A percentile compares a stretch with the other conserved stretches of the same genome.
Evolutionary conservation across 2,888 invertebrate genomes (phyloP).

Genomic region (Papilio demoleus): DNA sequence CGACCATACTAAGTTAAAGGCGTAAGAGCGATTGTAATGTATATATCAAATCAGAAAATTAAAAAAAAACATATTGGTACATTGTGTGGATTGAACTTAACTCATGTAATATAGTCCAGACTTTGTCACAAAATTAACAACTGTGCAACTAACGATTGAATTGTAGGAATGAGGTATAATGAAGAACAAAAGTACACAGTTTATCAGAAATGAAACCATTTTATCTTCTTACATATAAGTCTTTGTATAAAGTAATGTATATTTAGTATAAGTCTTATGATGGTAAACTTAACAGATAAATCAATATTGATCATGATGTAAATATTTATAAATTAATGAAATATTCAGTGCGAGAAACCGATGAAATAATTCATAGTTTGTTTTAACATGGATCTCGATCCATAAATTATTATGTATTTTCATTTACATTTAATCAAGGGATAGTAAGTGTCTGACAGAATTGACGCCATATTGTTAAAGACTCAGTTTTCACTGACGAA

Average conservation of each 20-base stretch:
- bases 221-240: too few relatives aligned
- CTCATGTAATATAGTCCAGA: too few relatives aligned
- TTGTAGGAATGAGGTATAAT: too few relatives aligned
- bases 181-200: too few relatives aligned
- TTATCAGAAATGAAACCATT: too few relatives aligned
- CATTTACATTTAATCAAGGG: slow-evolving; percentile 37
- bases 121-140: too few relatives aligned
- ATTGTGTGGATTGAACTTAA: too few relatives aligned
- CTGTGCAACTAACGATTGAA: too few relatives aligned
- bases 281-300: slow-evolving; percentile 44
- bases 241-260: slow-evolving; percentile 16
- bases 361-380: slow-evolving; percentile 52
- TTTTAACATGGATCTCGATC: slow-evolving; percentile 60
- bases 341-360: slow-evolving; percentile 73
- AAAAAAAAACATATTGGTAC: too few relatives aligned
- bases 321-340: slow-evolving; percentile 72
- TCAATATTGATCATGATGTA: slow-evolving; percentile 57
- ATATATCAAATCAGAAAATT: too few relatives aligned
- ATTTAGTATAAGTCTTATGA: slow-evolving; percentile 25
- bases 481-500: background rate
- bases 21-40: too few relatives aligned
- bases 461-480: slow-evolving; percentile 3
- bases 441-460: slow-evolving; percentile 7
- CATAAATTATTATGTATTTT: slow-evolving; percentile 57
- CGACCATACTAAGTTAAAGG: too few relatives aligned